Evolutionary conservation across 1,140 invertebrate genomes (phyloP), one percentile per base, ranked within the genome.

Genomic region (Conus ventricosus): DNA sequence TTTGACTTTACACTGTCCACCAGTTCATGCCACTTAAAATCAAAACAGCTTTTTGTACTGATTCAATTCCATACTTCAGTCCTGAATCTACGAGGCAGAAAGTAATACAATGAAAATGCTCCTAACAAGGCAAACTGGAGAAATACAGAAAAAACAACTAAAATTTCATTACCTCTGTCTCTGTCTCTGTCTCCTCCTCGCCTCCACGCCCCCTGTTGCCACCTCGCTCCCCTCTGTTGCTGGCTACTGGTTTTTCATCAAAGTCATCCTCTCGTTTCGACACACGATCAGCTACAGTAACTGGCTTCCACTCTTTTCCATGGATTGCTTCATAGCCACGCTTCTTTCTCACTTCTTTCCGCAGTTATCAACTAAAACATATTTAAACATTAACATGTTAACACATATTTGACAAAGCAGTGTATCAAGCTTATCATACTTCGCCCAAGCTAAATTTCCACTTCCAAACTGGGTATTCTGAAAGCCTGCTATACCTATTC

Each of bases 311-410:
- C 23, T 76, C 71, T 27, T 87, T 87, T 13, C 54, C 84, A 71
- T 87, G 53, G n/a, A n/a, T 27, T 1, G 67, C 85, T 27, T 87
- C 85, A 11, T 87, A 55, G 60, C 75, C 15, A 11, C 85, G 71
- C 71, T 87, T 85, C 63, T 71, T 25, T 13, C 85, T 63, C 53
- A 75, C 85, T 20, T 87, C 85, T 8, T 87, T 87, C 25, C 85
- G 39, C 23, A 87, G 27, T 54, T 54, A 15, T 84, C 54, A 54
- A 84, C 82, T 84, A 55, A 71, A 71, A 71, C 23, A 71, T 20
- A 71, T 23, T 17, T 39, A 39, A 39, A 3, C 39, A 39, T 39
- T 39, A 39, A 39, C 39, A 39, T 39, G 39, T 0, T 39, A 39
- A 39, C 57, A 60, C 8, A 15, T 15, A 60, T 8, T 4, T 60